Evolutionary conservation across 2,113 vertebrate species (phyloP).

Genomic region (Rhagologus leucostigma): DNA sequence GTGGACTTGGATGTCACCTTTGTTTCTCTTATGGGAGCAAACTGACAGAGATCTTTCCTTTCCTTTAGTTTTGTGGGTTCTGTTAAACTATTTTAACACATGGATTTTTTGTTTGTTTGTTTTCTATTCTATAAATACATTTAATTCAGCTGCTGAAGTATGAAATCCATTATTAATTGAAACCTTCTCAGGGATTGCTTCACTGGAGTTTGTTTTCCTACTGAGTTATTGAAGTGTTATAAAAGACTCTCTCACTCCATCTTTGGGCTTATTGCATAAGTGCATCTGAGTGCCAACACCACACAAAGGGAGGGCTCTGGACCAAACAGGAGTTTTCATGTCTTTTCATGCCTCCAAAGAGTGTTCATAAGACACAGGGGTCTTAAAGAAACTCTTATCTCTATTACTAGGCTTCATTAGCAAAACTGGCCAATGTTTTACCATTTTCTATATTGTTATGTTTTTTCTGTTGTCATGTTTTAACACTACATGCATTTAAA

Average conservation of each 20-base stretch:
- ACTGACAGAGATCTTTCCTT: not conserved
- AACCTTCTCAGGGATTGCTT: not conserved
- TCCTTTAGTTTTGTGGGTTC: not conserved
- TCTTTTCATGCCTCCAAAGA: not conserved
- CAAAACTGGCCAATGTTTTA: not conserved
- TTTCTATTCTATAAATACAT: not conserved
- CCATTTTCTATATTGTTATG: not conserved
- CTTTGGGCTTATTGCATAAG: slow-evolving; percentile 53
- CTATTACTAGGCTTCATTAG: not conserved
- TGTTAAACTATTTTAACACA: not conserved
- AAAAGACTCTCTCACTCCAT: slow-evolving; percentile 56
- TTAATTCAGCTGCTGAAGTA: not conserved
- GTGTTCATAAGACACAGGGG: not conserved
- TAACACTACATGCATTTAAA: not conserved
- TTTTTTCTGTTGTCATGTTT: not conserved
- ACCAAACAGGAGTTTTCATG: not conserved
- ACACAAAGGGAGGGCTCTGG: not conserved
- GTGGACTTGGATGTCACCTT: not conserved
- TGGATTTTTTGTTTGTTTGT: not conserved
- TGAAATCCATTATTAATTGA: not conserved
- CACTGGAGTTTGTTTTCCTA: not conserved
- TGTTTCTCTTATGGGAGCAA: not conserved
- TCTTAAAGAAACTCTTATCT: not conserved
- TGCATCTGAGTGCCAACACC: not conserved
- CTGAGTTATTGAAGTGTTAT: not conserved